Base-by-base conservation (phyloP, 2,888 invertebrate genomes). In the Eupithecia dodoneata region DNA sequence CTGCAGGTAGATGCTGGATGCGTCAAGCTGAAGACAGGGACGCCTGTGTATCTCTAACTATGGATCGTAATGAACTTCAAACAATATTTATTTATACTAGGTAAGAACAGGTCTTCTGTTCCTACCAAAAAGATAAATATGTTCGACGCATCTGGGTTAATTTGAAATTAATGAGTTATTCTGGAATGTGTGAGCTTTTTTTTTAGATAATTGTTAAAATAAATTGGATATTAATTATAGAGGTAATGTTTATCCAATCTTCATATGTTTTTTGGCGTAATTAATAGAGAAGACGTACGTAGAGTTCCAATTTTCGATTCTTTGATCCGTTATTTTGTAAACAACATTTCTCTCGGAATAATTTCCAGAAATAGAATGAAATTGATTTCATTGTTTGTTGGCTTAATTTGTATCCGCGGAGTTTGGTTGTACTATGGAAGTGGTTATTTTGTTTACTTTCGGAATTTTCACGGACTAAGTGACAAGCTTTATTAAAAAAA, bases 331-430 rank as follows among this genome's bases (percentile, higher is more conserved):
- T 59, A 63, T 63, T 63, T 30, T 63, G n/a, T 12, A 63, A 10
- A 30, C 63, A 63, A 63, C 3, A 12, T 12, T 59, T 30, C 2
- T 30, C 10, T 30, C 30, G 12, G 1, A 12, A 30, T 63, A 18
- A 63, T 63, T 63, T 63, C 63, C 63, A 30, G 30, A 30, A 63
- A 12, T 63, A 63, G 63, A 63, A 63, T 30, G 63, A 30, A 63
- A 63, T 63, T 12, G 12, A 30, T 30, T 63, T 30, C 1, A 30
- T 63, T 59, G 59, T 18, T 30, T 63, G 63, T 10, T 30, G 30
- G 12, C 7, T 30, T 0, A 10, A 59, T 63, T 63, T 63, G 63
- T 63, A 63, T 63, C 30, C 3, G 1, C 30, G 12, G 59, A 9
- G 59, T 30, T 63, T 63, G 63, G 30, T 4, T 59, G 59, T 59